These are phyloP conservation scores for Aporophyla nigra DNA, from an alignment of 2,888 invertebrate species.

Conservation along the genomic window DNA sequence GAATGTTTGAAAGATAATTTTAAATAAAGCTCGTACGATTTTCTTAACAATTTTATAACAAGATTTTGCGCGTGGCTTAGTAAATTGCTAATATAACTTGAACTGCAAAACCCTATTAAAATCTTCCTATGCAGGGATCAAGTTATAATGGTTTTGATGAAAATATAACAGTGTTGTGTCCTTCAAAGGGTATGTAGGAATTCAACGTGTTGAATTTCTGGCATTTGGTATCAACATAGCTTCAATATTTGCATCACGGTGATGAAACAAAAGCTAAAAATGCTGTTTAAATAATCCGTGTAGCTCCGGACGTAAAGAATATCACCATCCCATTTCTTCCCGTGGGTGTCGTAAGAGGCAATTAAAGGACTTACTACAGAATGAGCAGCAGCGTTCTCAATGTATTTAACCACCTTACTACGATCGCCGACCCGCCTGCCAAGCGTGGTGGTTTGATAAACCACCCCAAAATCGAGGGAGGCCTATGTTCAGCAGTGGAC, in stretches of 20 bases:
- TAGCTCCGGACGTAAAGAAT: too few relatives aligned
- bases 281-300: not conserved
- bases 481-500: too few relatives aligned
- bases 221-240: conserved; percentile 14
- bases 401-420: too few relatives aligned
- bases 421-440: too few relatives aligned
- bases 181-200: conserved; percentile 3
- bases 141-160: not conserved
- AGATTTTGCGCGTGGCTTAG: conserved; percentile 22
- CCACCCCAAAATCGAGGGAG: too few relatives aligned
- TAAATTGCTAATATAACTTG: conserved; percentile 10
- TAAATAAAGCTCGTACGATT: conserved; percentile 40
- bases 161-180: conserved; percentile 1
- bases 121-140: not conserved
- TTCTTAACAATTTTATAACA: conserved; percentile 50
- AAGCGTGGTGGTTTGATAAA: too few relatives aligned
- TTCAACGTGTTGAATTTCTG: conserved; percentile 38
- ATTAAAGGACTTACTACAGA: too few relatives aligned
- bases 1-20: conserved; percentile 45
- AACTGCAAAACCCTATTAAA: not conserved
- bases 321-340: too few relatives aligned
- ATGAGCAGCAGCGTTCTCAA: too few relatives aligned
- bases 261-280: not conserved
- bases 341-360: too few relatives aligned
- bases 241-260: not conserved